Percentiles rank a stretch among this genome's conserved stretches.
phyloP scores from a whole-genome alignment of 2,797 vertebrate species.

The Pogonophryne albipinna region DNA sequence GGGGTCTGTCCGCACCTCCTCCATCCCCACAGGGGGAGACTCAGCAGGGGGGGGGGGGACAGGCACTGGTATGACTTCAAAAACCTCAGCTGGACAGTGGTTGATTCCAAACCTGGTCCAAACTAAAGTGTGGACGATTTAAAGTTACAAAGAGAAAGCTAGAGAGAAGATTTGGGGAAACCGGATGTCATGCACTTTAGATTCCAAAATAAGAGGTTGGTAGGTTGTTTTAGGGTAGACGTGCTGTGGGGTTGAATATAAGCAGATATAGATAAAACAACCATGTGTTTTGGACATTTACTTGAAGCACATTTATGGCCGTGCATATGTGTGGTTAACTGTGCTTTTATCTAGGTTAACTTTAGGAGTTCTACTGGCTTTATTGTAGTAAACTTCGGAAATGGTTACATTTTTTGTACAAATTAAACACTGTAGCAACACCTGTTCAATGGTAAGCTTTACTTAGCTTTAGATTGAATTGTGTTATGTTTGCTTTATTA shows the following conservation, averaged over 20 bases:
- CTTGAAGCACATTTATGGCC: too few relatives aligned
- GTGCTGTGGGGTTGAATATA: not conserved
- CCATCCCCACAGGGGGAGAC: constrained; percentile 31
- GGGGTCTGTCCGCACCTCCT: constrained; percentile 43
- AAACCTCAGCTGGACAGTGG: not conserved
- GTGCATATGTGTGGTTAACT: not conserved
- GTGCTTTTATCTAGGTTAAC: not conserved
- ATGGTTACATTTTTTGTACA: too few relatives aligned
- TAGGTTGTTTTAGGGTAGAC: not conserved
- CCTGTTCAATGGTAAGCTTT: too few relatives aligned
- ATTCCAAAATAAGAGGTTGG: constrained; percentile 46
- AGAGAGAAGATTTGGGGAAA: rapidly evolving
- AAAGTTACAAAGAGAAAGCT: not conserved
- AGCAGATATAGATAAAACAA: not conserved
- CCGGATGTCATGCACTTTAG: not conserved
- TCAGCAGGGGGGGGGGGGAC: constrained; percentile 37
- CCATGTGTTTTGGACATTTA: too few relatives aligned
- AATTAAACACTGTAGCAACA: too few relatives aligned
- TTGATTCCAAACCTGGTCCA: not conserved
- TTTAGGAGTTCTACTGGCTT: too few relatives aligned
- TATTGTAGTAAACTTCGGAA: too few relatives aligned
- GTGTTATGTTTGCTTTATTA: too few relatives aligned
- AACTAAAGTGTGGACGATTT: not conserved
- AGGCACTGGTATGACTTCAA: not conserved
- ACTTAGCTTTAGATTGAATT: too few relatives aligned